phyloP scores from a whole-genome alignment of 2,888 invertebrate species.

The Tetragnatha montana region DNA sequence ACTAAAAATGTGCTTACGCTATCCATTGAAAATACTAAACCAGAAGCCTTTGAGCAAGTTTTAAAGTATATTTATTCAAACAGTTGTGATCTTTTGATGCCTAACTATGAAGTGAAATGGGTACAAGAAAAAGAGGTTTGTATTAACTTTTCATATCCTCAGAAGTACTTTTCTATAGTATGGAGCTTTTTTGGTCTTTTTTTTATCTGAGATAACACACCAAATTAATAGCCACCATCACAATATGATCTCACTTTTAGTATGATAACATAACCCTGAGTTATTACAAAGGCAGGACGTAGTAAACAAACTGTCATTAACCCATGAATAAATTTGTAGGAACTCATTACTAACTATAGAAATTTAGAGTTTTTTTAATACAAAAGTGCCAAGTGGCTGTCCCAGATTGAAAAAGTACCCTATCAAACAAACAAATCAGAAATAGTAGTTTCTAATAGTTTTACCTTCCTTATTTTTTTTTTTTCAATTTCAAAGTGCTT shows the following conservation, averaged over 20 bases:
- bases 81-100: conserved; percentile 80
- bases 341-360: too few species aligned
- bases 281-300: too few species aligned
- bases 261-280: too few species aligned
- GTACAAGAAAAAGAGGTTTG: conserved; percentile 22
- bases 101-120: conserved; percentile 75
- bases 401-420: too few species aligned
- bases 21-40: conserved; percentile 79
- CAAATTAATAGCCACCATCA: neutral
- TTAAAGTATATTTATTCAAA: conserved; percentile 84
- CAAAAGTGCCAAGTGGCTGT: too few species aligned
- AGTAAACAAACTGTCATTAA: too few species aligned
- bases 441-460: too few species aligned
- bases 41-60: conserved; percentile 84
- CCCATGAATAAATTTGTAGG: too few species aligned
- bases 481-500: too few species aligned
- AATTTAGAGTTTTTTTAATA: too few species aligned
- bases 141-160: conserved; percentile 22
- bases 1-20: conserved; percentile 75
- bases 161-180: neutral
- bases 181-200: neutral
- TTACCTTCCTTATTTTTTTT: too few species aligned
- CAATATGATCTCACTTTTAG: neutral
- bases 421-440: too few species aligned
- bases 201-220: neutral